Base-by-base conservation (phyloP, 2,797 vertebrate genomes). In the Alectoris magna region DNA sequence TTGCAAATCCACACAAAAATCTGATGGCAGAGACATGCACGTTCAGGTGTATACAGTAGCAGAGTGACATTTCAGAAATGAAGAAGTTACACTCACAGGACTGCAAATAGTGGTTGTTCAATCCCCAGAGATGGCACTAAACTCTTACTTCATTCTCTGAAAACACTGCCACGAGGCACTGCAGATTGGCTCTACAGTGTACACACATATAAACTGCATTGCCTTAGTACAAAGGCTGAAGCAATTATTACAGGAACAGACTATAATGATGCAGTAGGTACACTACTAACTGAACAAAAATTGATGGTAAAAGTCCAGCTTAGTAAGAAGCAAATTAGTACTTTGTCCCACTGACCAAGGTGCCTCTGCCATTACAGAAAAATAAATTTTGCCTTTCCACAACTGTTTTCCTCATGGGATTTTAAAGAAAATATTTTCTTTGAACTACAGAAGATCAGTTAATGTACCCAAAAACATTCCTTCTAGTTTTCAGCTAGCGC, bases 11-110 rank as follows among this genome's bases (percentile, higher is more conserved):
- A 31, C 82, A 92, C 58, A 73, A 88, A 91, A 73, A 74, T 59
- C 70, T 63, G 36, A 76, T 79, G 86, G 86, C 60, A 85, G 39
- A 91, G 78, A 94, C 71, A 91, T n/a, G 68, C 75, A 88, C 60
- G 34, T 38, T 81, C 55, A 53, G 56, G 58, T 82, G 34, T 44
- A n/a, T 12, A 60, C 8, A 55, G 55, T 64, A 75, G 84, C 64
- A 87, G 60, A 84, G 72, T 94, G 96, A 94, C 95, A 94, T 95
- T 95, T 96, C 72, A 90, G 75, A 93, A 93, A 91, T 74, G 0
- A 87, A 80, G 68, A 41, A 87, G 70, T 76, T 92, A 31, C 16
- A 60, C 36, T 77, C 63, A 41, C 7, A 17, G 64, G 76, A 53
- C 71, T 85, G 77, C 93, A 95, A 95, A 95, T 92, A 96, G 91